Evolutionary conservation across 2,113 vertebrate species (phyloP), one percentile per base, ranked within the genome.

Genomic region (Lynx canadensis): DNA sequence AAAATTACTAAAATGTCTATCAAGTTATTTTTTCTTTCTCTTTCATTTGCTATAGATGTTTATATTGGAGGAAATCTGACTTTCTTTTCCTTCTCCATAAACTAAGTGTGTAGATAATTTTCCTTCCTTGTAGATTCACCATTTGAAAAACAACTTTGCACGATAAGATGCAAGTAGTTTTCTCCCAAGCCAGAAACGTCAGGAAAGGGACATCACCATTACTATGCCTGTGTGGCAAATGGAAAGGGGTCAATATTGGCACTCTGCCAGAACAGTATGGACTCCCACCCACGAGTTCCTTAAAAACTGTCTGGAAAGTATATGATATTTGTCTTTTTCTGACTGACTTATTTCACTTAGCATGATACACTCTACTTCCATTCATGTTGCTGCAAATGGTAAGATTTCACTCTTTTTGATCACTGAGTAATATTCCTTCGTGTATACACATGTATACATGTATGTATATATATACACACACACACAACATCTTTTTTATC

Each of bases 131-230:
- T 25, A 79, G 36, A 3, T 71, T 52, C 38, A 92, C 41, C 87
- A 16, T 95, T 93, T 83, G 21, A 93, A 96, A 96, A 73, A 86
- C 36, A 89, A 52, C 23, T 68, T 8, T 97, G 11, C 25, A 73
- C 21, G 3, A 89, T 84, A 76, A 91, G 45, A 66, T 85, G 21
- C 41, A 89, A 76, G 50, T 73, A 27, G 0, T 92, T 89, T 97
- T 66, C 71, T 84, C 33, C 79, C 66, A 25, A 94, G 27, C 38
- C 33, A 68, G 48, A 65, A 79, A 95, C 38, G 2, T 29, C 41
- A 66, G n/a, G 23, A 83, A 87, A 92, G 19, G 29, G 31, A 23
- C n/a, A 57, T 13, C 5, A 8, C 36, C 12, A 25, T 60, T 38
- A 36, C 36, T 16, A 16, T 63, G 27, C 66, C 81, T 69, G 19